Evolutionary conservation across 1,140 invertebrate species (phyloP), one percentile per base, ranked within the genome.

Genomic region (Andrena cerasifolii): DNA sequence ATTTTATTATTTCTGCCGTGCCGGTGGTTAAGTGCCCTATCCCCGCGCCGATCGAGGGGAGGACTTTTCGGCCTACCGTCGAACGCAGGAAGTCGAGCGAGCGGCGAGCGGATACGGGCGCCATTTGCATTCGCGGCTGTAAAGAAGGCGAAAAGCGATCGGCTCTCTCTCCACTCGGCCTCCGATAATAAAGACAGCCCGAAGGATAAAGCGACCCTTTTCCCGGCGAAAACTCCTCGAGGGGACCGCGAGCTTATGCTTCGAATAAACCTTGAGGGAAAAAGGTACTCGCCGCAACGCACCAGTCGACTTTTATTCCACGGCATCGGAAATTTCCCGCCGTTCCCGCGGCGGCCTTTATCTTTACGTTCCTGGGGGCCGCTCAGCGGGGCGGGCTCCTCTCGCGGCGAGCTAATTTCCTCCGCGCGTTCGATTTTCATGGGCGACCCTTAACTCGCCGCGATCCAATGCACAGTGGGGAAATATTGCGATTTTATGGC

Each of bases 1-100:
- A 89, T 90, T 90, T 90, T 90, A 90, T 90, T 90, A 90, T 90
- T 90, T 88, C 89, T 87, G 80, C 70, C 79, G 79, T 84, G 84
- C 80, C 80, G 85, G 82, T 90, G 86, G 82, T 90, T 90, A 90
- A 90, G 72, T 79, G 66, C 54, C 31, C 58, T 47, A 24, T 28
- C 21, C 36, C 59, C 40, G 49, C 53, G 45, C 56, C 81, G 61
- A 45, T 56, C 56, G 28, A 36, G 21, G 61, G 14, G 36, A 51
- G 40, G 43, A 54, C 76, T 71, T 70, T 66, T 77, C 71, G 53
- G 10, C n/a, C 24, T 24, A 26, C 28, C 31, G 51, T 72, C 54
- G 65, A 63, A 14, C 49, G 63, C 81, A 86, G 87, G 87, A 89
- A 88, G 83, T 80, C 74, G 77, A 83, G 74, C 81, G 79, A 81